Conservation (phyloP, 2,113 vertebrate species). For the Camelus bactrianus region DNA sequence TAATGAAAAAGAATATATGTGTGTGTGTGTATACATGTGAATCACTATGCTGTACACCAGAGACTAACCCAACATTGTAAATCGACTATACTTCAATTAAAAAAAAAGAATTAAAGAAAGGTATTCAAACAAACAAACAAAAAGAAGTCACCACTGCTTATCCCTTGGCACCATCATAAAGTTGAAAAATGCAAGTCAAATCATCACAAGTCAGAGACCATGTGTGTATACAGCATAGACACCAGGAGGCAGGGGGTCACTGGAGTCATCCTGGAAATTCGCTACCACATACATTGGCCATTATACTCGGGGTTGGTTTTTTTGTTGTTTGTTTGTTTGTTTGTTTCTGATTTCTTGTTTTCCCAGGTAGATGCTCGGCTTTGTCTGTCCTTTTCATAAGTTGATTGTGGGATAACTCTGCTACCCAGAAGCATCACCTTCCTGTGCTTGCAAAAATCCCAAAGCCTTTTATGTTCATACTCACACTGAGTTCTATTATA, state of each 20-base stretch:
- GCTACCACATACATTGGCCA: not conserved
- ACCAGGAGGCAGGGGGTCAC: not conserved
- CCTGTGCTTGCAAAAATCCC: not conserved
- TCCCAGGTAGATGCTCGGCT: not conserved
- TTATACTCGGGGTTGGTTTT: not conserved
- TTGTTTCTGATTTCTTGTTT: not conserved
- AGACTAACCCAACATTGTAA: too few species aligned
- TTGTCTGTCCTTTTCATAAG: not conserved
- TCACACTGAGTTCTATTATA: not conserved
- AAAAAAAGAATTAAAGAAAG: too few species aligned
- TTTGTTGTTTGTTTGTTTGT: too few species aligned
- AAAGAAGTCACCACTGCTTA: not conserved
- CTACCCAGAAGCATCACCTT: not conserved
- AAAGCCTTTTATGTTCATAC: not conserved
- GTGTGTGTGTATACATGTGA: too few species aligned
- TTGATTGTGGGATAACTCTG: not conserved
- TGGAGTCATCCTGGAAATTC: not conserved
- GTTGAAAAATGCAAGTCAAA: not conserved
- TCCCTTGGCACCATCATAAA: not conserved
- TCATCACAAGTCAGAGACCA: not conserved
- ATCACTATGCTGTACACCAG: too few species aligned
- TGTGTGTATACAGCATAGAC: too few species aligned
- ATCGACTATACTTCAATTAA: too few species aligned
- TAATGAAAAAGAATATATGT: too few species aligned
- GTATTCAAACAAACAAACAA: too few species aligned